Conservation (phyloP, 2,797 vertebrate genomes). For the Tragelaphus eurycerus region DNA sequence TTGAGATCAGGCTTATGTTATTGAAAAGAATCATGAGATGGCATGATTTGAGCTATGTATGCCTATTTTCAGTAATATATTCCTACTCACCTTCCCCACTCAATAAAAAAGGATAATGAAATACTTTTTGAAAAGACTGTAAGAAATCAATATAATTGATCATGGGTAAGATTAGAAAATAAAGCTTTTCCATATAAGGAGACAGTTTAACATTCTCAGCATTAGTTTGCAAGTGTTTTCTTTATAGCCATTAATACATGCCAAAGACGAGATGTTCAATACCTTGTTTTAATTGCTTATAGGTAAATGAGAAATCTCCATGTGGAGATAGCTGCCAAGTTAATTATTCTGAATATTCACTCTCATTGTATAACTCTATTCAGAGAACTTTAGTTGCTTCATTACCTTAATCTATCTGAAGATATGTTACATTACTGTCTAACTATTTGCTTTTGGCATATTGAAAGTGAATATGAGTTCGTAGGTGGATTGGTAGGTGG, state of each 20-base stretch:
- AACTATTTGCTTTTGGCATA: no score
- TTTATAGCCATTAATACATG: neutral
- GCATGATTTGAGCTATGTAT: neutral
- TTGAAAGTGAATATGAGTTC: no score
- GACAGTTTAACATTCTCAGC: neutral
- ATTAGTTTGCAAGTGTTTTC: neutral
- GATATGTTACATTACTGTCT: no score
- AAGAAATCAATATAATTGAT: neutral
- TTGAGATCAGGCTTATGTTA: neutral
- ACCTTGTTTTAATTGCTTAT: neutral
- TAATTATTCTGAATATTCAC: neutral
- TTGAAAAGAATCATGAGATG: conserved; percentile 43
- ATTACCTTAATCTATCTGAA: no score
- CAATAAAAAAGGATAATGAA: neutral
- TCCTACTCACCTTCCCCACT: neutral
- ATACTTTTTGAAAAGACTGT: neutral
- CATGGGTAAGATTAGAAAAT: neutral
- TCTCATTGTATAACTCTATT: no score
- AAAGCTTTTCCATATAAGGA: neutral
- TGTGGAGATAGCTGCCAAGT: neutral
- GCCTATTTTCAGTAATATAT: conserved; percentile 10
- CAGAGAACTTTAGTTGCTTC: no score
- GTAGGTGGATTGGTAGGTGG: neutral
- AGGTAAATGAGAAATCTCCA: neutral
- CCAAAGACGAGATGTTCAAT: neutral